Conservation (phyloP, 2,888 invertebrate genomes). For the Oscheius myriophilus region DNA sequence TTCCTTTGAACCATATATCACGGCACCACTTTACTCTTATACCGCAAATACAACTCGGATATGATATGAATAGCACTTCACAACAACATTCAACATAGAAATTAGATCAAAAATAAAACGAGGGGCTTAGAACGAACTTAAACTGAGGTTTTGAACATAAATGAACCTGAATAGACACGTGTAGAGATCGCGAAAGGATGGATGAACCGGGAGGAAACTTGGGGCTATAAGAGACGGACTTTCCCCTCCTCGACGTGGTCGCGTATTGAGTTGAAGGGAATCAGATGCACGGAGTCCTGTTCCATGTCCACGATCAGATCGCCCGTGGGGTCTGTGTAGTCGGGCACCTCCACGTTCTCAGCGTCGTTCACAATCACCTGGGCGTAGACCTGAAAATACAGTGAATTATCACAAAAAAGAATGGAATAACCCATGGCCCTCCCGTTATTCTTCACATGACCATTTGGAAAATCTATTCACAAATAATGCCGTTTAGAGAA, state of each 20-base stretch:
- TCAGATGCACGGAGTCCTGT: constrained; percentile 51
- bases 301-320: constrained; percentile 50
- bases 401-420: neutral
- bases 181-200: neutral
- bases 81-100: too few species aligned
- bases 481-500: too few species aligned
- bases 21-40: too few species aligned
- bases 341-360: constrained; percentile 49
- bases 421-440: neutral
- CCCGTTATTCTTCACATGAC: too few species aligned
- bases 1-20: too few species aligned
- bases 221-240: constrained; percentile 17
- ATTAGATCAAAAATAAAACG: too few species aligned
- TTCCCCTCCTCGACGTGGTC: constrained; percentile 48
- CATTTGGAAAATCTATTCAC: too few species aligned
- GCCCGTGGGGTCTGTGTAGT: constrained; percentile 50
- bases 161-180: too few species aligned
- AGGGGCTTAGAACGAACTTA: too few species aligned
- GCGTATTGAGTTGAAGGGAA: constrained; percentile 54
- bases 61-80: too few species aligned
- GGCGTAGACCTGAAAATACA: constrained; percentile 45
- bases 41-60: too few species aligned
- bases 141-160: too few species aligned
- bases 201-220: neutral
- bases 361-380: constrained; percentile 50